Conservation (phyloP, 92 coral and sea anemone species). For the Galaxea fascicularis region DNA sequence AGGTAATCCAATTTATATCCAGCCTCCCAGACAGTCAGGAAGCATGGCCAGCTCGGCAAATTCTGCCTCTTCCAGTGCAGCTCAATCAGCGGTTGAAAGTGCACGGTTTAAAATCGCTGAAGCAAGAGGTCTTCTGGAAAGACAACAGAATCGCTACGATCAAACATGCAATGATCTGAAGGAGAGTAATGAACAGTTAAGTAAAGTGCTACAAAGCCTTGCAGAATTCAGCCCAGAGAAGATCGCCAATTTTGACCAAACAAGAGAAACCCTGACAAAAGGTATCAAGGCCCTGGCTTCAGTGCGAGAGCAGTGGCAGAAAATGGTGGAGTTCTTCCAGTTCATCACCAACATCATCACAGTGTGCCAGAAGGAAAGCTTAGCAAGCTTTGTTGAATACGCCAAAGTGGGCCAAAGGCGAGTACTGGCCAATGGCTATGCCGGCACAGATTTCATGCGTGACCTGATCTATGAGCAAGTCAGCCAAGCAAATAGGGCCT, state of each 20-base stretch:
- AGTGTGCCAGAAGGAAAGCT: conserved; percentile 29
- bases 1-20: not conserved
- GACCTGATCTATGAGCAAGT: conserved; percentile 54
- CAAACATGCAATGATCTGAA: conserved; percentile 11
- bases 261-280: conserved; percentile 15
- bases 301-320: conserved; percentile 46
- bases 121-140: conserved; percentile 31
- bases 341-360: conserved; percentile 32
- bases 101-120: conserved; percentile 34
- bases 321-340: conserved; percentile 55
- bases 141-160: conserved; percentile 38
- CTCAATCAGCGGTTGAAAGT: conserved; percentile 13
- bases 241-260: conserved; percentile 41
- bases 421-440: conserved; percentile 31
- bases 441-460: conserved; percentile 29
- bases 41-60: not conserved
- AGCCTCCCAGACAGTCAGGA: conserved; percentile 33
- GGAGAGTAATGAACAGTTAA: conserved; percentile 24
- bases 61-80: conserved; percentile 13
- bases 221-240: conserved; percentile 40
- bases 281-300: conserved; percentile 39
- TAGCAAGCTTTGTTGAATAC: conserved; percentile 29
- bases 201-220: conserved; percentile 23
- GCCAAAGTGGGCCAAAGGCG: conserved; percentile 32
- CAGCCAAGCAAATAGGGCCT: conserved; percentile 32